A percentile compares a stretch with the other conserved stretches of the same genome.
Conservation (phyloP, 1,140 invertebrate genomes). For the Drosophila sp. region DNA sequence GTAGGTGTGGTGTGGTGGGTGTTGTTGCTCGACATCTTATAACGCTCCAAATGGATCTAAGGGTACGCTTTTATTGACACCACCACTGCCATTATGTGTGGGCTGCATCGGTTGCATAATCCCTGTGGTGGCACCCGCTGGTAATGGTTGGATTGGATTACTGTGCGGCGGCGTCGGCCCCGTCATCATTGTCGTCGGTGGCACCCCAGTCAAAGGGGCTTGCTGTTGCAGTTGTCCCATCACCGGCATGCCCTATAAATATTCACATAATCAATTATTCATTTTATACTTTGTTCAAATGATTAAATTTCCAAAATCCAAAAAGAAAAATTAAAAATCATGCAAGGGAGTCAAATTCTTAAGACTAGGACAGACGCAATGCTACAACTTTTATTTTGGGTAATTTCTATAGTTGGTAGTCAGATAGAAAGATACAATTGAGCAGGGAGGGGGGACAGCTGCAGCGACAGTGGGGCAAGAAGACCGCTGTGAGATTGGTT, state of each 20-base stretch:
- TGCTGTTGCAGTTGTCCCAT: constrained; percentile 76
- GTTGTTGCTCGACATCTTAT: constrained; percentile 63
- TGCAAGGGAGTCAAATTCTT: constrained; percentile 52
- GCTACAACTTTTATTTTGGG: constrained; percentile 51
- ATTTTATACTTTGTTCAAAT: not conserved
- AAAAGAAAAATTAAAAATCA: constrained; percentile 34
- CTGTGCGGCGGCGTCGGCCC: constrained; percentile 76
- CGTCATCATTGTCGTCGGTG: constrained; percentile 81
- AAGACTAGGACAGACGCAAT: constrained; percentile 56
- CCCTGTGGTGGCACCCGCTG: constrained; percentile 41
- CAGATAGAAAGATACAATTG: constrained; percentile 5
- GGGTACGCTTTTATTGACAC: constrained; percentile 75
- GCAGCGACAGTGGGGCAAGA: not conserved
- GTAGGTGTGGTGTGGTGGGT: constrained; percentile 30
- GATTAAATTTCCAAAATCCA: constrained; percentile 4
- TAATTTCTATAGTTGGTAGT: not conserved
- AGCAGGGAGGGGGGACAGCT: not conserved
- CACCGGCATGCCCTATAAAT: constrained; percentile 82
- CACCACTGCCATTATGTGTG: constrained; percentile 60
- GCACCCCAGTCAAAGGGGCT: constrained; percentile 83
- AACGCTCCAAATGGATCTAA: constrained; percentile 83
- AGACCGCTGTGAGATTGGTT: not conserved
- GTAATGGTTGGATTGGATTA: constrained; percentile 51
- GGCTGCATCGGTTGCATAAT: constrained; percentile 75
- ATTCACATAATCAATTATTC: constrained; percentile 16